These are phyloP conservation scores for Elanus axillaris DNA, from an alignment of 2,113 vertebrate species.

Conservation along the genomic window DNA sequence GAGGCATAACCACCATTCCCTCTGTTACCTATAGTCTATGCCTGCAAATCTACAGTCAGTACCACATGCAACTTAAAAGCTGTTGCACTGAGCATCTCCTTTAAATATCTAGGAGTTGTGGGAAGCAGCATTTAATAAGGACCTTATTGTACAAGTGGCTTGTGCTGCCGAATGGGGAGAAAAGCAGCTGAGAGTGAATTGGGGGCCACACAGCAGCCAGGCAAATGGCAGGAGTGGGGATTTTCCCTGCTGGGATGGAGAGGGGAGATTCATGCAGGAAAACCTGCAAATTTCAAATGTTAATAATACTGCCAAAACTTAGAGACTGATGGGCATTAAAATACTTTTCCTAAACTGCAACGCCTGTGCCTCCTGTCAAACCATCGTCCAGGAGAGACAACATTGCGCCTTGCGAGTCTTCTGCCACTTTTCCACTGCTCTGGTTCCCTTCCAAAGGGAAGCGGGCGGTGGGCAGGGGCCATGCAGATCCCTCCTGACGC, in stretches of 20 bases:
- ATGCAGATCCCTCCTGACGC: neutral
- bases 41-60: neutral
- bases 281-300: neutral
- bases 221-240: neutral
- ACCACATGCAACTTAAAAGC: neutral
- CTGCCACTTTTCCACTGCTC: neutral
- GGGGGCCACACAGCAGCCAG: too few relatives aligned
- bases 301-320: neutral
- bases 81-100: neutral
- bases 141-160: neutral
- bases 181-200: neutral
- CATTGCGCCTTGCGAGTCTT: neutral
- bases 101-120: neutral
- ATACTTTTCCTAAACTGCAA: neutral
- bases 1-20: neutral
- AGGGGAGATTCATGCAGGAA: accelerated
- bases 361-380: neutral
- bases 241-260: neutral
- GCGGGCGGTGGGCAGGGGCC: accelerated
- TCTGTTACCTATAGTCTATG: neutral
- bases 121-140: neutral
- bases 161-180: neutral
- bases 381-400: neutral
- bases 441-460: neutral
- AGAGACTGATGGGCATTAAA: neutral